Base-by-base conservation (phyloP, 2,113 vertebrate species). In the Pardalotus punctatus region DNA sequence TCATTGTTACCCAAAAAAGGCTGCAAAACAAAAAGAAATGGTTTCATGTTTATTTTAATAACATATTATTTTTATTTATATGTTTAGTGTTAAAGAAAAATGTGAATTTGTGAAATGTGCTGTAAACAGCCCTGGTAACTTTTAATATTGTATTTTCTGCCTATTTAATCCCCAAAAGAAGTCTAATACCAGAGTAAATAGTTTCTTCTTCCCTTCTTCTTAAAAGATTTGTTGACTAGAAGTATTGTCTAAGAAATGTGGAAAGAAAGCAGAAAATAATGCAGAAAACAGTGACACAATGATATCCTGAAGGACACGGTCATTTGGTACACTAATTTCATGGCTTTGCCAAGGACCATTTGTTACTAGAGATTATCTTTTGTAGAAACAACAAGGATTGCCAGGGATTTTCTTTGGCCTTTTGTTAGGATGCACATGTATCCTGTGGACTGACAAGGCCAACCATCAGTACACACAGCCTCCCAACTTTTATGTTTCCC, bases 1-100 rank as follows among this genome's bases (percentile, higher is more conserved):
- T 99, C 99, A 45, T 98, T 99, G 97, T 98, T 99, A 85, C 99
- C 99, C 96, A 99, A 97, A 98, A 99, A 99, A 48, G 99, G 99
- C 99, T 99, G 97, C 69, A 96, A 95, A 93, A 94, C 38, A 97
- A 88, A 91, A 42, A 80, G 1, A 96, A 77, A 97, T 72, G 21
- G 14, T 72, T 60, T 90, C 53, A 58, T 36, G 45, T 33, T 14
- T 93, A 27, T 81, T 88, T 93, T 64, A 90, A 35, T 62, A 85
- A 42, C 25, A 28, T 51, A 24, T 9, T 43, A 58, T 48, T 81
- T 86, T 45, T 64, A 47, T 13, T 36, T 28, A 78, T 48, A 42
- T 56, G 21, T 70, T 74, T 67, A 76, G 5, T 17, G 22, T 53
- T 71, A 77, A 62, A 28, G 18, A 81, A 79, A 74, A 74, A 65